Evolutionary conservation across 2,113 vertebrate species (phyloP).

Genomic region (Macroglossus sobrinus): DNA sequence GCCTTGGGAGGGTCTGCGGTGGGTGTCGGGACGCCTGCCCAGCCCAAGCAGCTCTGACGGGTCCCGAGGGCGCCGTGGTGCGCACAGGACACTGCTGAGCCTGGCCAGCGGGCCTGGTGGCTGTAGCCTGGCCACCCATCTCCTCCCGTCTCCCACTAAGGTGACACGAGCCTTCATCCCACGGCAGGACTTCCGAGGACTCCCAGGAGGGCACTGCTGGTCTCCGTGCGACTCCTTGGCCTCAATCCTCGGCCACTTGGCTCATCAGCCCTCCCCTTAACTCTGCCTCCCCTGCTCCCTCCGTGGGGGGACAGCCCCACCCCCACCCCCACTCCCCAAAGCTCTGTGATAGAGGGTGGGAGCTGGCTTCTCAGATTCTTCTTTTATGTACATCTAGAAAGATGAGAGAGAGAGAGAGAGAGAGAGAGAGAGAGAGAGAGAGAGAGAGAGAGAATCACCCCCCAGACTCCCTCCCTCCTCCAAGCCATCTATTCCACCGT

Average conservation of each 20-base stretch:
- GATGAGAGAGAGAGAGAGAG: neutral
- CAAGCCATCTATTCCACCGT: too few species aligned
- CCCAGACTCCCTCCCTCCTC: neutral
- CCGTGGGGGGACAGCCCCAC: neutral
- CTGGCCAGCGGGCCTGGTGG: neutral
- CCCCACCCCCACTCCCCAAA: neutral
- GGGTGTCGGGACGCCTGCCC: neutral
- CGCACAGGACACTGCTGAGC: neutral
- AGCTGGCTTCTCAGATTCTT: neutral
- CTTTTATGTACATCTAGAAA: neutral
- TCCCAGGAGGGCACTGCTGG: neutral
- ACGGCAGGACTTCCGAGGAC: neutral
- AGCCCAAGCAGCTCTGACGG: fast-evolving
- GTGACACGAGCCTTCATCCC: neutral
- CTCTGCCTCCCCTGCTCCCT: neutral
- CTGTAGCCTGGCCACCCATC: neutral
- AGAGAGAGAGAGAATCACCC: neutral
- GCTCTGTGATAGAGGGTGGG: neutral
- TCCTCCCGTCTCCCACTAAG: too few species aligned
- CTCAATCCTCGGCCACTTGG: neutral
- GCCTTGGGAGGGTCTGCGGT: neutral
- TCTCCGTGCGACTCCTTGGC: too few species aligned
- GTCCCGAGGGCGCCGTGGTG: too few species aligned
- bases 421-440: too few species aligned
- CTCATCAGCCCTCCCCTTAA: neutral